Percentiles rank a stretch among this genome's conserved stretches.
These are phyloP conservation scores for Achatina immaculata DNA, from an alignment of 1,140 invertebrate species.

Conservation along the genomic window DNA sequence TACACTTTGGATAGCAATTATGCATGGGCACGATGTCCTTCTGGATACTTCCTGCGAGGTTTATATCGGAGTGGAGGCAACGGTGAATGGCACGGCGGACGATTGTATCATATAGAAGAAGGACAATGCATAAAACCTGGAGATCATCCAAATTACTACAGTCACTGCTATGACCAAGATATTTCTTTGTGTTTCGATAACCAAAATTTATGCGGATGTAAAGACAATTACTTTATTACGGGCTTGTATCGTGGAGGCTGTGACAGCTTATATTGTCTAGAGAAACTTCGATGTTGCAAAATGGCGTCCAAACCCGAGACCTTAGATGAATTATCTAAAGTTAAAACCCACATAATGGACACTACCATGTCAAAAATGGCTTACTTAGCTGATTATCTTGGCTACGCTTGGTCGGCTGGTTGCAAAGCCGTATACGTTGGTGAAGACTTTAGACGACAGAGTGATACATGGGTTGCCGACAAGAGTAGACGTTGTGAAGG, in stretches of 20 bases:
- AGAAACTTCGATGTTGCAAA: constrained; percentile 15
- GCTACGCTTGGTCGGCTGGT: constrained; percentile 12
- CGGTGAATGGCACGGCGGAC: no score
- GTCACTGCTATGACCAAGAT: constrained; percentile 1
- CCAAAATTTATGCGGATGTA: not conserved
- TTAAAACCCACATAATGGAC: constrained; percentile 7
- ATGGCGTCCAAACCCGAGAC: not conserved
- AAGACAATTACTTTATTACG: not conserved
- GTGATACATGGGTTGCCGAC: constrained; percentile 16
- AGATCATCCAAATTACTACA: not conserved
- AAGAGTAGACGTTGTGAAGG: not conserved
- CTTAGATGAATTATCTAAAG: not conserved
- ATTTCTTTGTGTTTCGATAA: not conserved
- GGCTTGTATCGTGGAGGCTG: not conserved
- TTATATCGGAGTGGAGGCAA: not conserved
- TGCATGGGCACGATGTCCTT: not conserved
- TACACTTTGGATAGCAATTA: not conserved
- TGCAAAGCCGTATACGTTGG: not conserved
- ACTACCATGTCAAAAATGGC: constrained; percentile 12
- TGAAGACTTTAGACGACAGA: not conserved
- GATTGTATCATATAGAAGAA: not conserved
- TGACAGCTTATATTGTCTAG: not conserved
- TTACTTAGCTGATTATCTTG: not conserved
- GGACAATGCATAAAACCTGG: constrained; percentile 3
- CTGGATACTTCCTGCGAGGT: constrained; percentile 11